Percentiles rank a stretch among this genome's conserved stretches.
These are phyloP conservation scores for Conistra vaccinii DNA, from an alignment of 2,888 invertebrate genomes.

Conservation along the genomic window DNA sequence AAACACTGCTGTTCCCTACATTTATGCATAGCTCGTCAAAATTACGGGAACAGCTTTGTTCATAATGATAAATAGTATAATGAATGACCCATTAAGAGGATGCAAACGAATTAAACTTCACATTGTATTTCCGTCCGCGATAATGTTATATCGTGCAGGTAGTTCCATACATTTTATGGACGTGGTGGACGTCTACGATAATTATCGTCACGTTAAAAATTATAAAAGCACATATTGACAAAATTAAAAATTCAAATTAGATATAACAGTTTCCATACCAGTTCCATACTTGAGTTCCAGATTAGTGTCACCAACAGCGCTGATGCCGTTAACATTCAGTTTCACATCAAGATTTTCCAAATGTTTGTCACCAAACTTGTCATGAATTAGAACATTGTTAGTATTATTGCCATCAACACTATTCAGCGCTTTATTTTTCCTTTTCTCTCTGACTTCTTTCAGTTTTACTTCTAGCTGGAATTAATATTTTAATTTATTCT, in stretches of 20 bases:
- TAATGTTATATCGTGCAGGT: too few relatives aligned
- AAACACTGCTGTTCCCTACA: too few relatives aligned
- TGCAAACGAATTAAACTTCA: too few relatives aligned
- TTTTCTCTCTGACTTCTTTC: conserved; percentile 83
- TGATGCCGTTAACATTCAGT: conserved; percentile 78
- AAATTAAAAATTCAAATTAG: not conserved
- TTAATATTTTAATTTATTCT: not conserved
- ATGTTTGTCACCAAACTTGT: conserved; percentile 66
- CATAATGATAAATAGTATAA: too few relatives aligned
- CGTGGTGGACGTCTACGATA: too few relatives aligned
- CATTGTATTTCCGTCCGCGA: too few relatives aligned
- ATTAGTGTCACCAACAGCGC: conserved; percentile 79
- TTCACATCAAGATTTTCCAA: conserved; percentile 75
- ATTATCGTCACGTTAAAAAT: too few relatives aligned
- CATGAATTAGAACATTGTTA: conserved; percentile 16
- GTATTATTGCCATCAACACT: not conserved
- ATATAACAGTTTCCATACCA: conserved; percentile 69
- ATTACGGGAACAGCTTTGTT: too few relatives aligned
- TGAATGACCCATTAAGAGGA: too few relatives aligned
- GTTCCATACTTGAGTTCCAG: conserved; percentile 76
- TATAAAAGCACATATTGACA: too few relatives aligned
- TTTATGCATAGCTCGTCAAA: too few relatives aligned
- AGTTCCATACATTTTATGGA: too few relatives aligned
- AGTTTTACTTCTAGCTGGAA: conserved; percentile 83
- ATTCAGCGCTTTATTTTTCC: conserved; percentile 73